A percentile compares a stretch with the other conserved stretches of the same genome.
These are phyloP conservation scores for Brevipalpus yothersi DNA, from an alignment of 1,140 invertebrate genomes.

Conservation along the genomic window DNA sequence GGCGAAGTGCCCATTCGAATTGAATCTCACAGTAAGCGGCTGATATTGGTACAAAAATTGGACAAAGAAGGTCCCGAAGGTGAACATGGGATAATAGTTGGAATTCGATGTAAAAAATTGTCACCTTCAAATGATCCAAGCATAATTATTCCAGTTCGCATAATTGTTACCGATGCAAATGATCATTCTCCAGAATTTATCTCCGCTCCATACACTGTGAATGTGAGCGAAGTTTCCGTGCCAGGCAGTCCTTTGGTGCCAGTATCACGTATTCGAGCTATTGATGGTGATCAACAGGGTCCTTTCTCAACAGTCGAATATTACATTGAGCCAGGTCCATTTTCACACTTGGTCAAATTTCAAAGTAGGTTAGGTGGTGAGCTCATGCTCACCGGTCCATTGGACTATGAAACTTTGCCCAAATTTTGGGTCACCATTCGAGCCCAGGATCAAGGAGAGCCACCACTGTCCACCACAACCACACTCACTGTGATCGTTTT, in stretches of 20 bases:
- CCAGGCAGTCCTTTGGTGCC: constrained; percentile 42
- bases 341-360: constrained; percentile 56
- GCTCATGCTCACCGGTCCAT: constrained; percentile 42
- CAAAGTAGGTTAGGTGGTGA: constrained; percentile 62
- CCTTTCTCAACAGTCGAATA: constrained; percentile 70
- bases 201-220: constrained; percentile 50
- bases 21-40: constrained; percentile 43
- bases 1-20: constrained; percentile 40
- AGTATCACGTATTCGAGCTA: constrained; percentile 45
- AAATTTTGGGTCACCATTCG: constrained; percentile 53
- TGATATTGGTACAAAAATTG: constrained; percentile 43
- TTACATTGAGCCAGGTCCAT: constrained; percentile 42
- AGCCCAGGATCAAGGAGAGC: constrained; percentile 50
- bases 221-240: constrained; percentile 58
- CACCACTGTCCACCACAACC: constrained; percentile 44
- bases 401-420: constrained; percentile 57
- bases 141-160: constrained; percentile 55
- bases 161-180: constrained; percentile 68
- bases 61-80: constrained; percentile 39
- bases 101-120: constrained; percentile 12
- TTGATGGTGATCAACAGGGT: constrained; percentile 66
- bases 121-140: constrained; percentile 43
- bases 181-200: constrained; percentile 39
- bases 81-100: constrained; percentile 11
- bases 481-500: constrained; percentile 47